Percentiles rank a stretch among this genome's conserved stretches.
Evolutionary conservation across 1,140 invertebrate genomes (phyloP).

Genomic region (Drosophila varians): DNA sequence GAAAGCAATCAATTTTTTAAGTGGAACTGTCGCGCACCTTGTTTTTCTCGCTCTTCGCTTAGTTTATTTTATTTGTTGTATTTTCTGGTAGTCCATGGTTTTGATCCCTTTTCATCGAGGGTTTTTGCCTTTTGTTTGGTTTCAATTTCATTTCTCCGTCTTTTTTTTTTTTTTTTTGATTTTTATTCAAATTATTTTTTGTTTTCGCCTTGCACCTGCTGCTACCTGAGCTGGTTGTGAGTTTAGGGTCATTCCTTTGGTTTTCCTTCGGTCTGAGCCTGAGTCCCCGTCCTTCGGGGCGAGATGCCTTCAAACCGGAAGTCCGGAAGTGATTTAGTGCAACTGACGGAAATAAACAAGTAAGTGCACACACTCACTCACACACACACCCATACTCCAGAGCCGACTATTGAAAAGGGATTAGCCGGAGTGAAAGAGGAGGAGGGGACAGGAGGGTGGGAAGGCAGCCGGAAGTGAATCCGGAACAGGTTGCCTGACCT

Average conservation of each 20-base stretch:
- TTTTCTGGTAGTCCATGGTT: neutral
- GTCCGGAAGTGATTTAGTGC: slow-evolving; percentile 82
- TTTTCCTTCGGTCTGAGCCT: neutral
- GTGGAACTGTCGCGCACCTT: slow-evolving; percentile 71
- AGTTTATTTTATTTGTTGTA: neutral
- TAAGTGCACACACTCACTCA: slow-evolving; percentile 42
- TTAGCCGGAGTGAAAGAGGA: slow-evolving; percentile 41
- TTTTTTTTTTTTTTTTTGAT: slow-evolving; percentile 46
- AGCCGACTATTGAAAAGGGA: slow-evolving; percentile 44
- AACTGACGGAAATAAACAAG: slow-evolving; percentile 73
- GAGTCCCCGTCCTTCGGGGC: neutral
- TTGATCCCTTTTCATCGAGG: slow-evolving; percentile 37
- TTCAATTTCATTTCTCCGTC: slow-evolving; percentile 66
- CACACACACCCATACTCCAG: neutral
- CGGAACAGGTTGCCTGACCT: slow-evolving; percentile 70
- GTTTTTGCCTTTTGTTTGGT: slow-evolving; percentile 70
- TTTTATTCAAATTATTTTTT: slow-evolving; percentile 79
- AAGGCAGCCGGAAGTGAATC: slow-evolving; percentile 66
- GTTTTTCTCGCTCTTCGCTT: slow-evolving; percentile 27
- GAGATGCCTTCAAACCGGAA: slow-evolving; percentile 63
- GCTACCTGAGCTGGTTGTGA: slow-evolving; percentile 37
- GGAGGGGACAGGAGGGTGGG: neutral
- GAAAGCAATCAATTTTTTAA: slow-evolving; percentile 81
- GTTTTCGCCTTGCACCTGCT: slow-evolving; percentile 61
- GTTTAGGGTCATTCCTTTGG: slow-evolving; percentile 43